Base-by-base conservation (phyloP, 2,888 invertebrate species). In the Theodoxus fluviatilis region DNA sequence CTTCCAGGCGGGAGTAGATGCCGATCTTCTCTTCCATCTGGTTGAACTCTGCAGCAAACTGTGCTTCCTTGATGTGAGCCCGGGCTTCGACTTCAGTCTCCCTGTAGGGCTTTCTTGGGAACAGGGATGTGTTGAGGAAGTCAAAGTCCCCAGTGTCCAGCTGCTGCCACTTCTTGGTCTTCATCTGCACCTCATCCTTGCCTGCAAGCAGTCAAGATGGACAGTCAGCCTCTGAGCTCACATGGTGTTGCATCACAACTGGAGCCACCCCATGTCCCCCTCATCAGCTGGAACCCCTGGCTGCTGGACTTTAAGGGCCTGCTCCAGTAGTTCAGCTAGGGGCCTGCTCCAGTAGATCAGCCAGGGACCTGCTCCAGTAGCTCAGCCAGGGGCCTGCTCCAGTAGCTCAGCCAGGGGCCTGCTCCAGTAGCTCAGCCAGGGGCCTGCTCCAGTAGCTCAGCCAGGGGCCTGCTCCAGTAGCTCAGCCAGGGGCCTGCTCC, bases 41-140 rank as follows among this genome's bases (percentile, higher is more conserved):
- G 38, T 75, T 70, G 47, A 72, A 75, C 31, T 73, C 71, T 55
- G 70, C 63, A 22, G 74, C 71, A 33, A 76, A 66, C 31, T 74
- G 73, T 1, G 68, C 64, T 6, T 47, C 49, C 28, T 70, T 49
- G 2, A 9, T 18, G 2, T 65, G 40, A 6, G 40, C 31, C 43
- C 75, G 75, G 7, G 75, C 73, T 22, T 76, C 76, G 0, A 65
- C 67, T 49, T 74, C 71, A 3, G 71, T 65, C 37, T 31, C 37
- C n/a, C 40, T 67, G n/a, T n/a, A n/a, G n/a, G n/a, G n/a, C n/a
- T n/a, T n/a, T n/a, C n/a, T n/a, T n/a, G n/a, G 67, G 68, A 18
- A 75, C 79, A 35, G 81, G 70, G 3, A 81, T 79, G 65, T 80
- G 79, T 3, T 79, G 72, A 28, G 81, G 79, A 18, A 78, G 40